Evolutionary conservation across 2,113 vertebrate species (phyloP).

Genomic region (Oncorhynchus kisutch): DNA sequence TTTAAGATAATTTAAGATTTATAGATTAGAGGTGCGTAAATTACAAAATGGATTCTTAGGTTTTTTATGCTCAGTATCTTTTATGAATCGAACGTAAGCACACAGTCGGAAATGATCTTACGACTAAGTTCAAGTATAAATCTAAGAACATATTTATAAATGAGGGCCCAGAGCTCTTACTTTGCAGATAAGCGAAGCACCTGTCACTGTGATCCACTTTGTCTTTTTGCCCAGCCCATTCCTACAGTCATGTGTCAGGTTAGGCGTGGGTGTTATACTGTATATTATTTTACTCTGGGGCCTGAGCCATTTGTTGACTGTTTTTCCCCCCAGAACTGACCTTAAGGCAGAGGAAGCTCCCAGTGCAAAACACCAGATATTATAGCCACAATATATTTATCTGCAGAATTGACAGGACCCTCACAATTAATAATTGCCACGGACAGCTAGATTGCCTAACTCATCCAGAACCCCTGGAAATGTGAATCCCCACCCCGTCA

Average conservation of each 20-base stretch:
- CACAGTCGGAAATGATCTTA: no score
- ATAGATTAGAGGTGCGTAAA: no score
- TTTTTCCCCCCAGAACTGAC: slow-evolving; percentile 24
- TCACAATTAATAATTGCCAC: slow-evolving; percentile 63
- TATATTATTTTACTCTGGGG: not conserved
- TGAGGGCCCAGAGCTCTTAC: slow-evolving; percentile 47
- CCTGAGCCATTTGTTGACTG: slow-evolving; percentile 15
- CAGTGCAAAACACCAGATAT: slow-evolving; percentile 53
- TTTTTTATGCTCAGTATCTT: no score
- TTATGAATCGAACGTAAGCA: no score
- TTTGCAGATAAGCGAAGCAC: slow-evolving; percentile 37
- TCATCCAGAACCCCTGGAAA: slow-evolving; percentile 55
- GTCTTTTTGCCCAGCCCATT: slow-evolving; percentile 3
- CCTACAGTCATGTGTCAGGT: slow-evolving; percentile 19
- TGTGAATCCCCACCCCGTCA: slow-evolving; percentile 56
- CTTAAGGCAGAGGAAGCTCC: slow-evolving; percentile 35
- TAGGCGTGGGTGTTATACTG: not conserved
- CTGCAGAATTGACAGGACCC: slow-evolving; percentile 51
- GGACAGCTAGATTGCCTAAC: slow-evolving; percentile 44
- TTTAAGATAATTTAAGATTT: no score
- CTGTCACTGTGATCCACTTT: slow-evolving; percentile 43
- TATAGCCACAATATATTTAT: slow-evolving; percentile 51
- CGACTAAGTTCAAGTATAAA: no score
- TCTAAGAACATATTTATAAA: no score
- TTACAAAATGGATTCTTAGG: no score